Base-by-base conservation (phyloP, 2,888 invertebrate genomes). In the Cacoxenus indagator region DNA sequence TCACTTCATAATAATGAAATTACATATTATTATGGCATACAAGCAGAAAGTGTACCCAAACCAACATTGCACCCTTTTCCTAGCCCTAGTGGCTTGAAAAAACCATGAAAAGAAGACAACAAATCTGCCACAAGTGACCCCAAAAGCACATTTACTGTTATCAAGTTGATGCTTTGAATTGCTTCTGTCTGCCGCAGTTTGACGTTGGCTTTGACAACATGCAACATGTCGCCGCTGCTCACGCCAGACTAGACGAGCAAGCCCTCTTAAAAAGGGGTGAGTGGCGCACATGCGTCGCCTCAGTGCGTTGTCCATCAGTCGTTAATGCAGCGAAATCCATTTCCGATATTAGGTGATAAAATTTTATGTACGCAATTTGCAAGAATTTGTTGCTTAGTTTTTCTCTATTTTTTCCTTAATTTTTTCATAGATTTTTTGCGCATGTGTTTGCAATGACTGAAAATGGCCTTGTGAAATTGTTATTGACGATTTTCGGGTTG, bases 311-410 rank as follows among this genome's bases (percentile, higher is more conserved):
- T 61, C 79, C 83, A 83, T 80, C 83, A 81, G 71, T 72, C 48
- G 22, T 43, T 51, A 22, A 37, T 19, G 17, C 29, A 31, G 54
- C 70, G 73, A 66, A 81, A 83, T 81, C 83, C 81, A 81, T 81
- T 81, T 81, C 81, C 83, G 82, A 83, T 81, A 83, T 81, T 83
- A 78, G 81, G 81, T 78, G 83, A 81, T 81, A 81, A 83, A 81
- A 81, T 80, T 81, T 81, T 81, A 81, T 82, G 82, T 70, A 73
- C 74, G 82, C 73, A 83, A 81, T 81, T 81, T 83, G 83, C 82
- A 80, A 84, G 82, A 83, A 81, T 81, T 81, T 81, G 81, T 81
- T 82, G 79, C 74, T 74, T 75, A 73, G 65, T 61, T 37, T 59
- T 72, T 51, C 19, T n/a, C 8, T 22, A 19, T 2, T 17, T 48